These are phyloP conservation scores for Diloba caeruleocephala DNA, from an alignment of 2,888 invertebrate genomes.

Conservation along the genomic window DNA sequence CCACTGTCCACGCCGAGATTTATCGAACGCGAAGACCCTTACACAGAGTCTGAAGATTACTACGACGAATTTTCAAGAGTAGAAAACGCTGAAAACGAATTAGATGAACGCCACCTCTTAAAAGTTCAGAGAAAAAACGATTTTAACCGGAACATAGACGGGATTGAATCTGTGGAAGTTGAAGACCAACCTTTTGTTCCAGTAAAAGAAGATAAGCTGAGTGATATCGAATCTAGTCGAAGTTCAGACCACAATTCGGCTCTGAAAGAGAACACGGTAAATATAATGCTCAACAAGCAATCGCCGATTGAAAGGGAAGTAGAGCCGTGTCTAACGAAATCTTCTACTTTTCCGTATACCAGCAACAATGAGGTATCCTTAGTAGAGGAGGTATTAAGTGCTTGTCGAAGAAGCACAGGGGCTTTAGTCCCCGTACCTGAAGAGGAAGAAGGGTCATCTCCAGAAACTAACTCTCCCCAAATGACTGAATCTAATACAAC, in stretches of 20 bases:
- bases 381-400: constrained; percentile 83
- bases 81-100: constrained; percentile 83
- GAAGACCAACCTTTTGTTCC: constrained; percentile 60
- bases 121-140: constrained; percentile 86
- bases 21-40: constrained; percentile 84
- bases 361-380: constrained; percentile 79
- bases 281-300: constrained; percentile 77
- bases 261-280: constrained; percentile 81
- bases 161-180: constrained; percentile 67
- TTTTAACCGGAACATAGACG: constrained; percentile 80
- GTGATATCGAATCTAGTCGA: constrained; percentile 78
- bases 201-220: constrained; percentile 69
- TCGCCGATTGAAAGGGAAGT: constrained; percentile 66
- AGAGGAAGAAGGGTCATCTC: constrained; percentile 90
- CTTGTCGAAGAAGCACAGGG: constrained; percentile 81
- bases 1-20: constrained; percentile 82
- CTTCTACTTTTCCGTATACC: constrained; percentile 76
- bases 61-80: constrained; percentile 75
- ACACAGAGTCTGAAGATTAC: constrained; percentile 81
- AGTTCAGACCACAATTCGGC: constrained; percentile 74
- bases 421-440: constrained; percentile 90
- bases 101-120: constrained; percentile 77
- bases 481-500: constrained; percentile 91
- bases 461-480: constrained; percentile 87
- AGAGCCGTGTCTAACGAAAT: constrained; percentile 75